Evolutionary conservation across 2,113 vertebrate genomes (phyloP).

Genomic region (Lasiurus borealis): DNA sequence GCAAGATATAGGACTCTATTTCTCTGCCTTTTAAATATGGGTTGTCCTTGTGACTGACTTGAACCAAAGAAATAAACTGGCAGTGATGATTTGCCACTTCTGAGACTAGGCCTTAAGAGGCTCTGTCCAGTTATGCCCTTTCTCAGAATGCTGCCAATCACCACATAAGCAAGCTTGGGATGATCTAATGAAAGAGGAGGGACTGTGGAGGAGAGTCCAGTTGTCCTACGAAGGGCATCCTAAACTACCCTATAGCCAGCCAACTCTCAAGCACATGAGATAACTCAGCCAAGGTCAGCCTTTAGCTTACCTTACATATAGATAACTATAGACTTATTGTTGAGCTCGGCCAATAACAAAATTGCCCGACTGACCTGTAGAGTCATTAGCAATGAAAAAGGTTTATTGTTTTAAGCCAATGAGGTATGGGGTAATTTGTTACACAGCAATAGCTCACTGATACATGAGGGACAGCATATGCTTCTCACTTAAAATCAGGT

Average conservation of each 20-base stretch:
- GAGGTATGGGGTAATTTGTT: conserved; percentile 60
- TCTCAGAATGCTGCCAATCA: background rate
- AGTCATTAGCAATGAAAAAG: background rate
- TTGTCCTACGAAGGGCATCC: background rate
- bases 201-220: background rate
- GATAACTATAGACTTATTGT: background rate
- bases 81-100: background rate
- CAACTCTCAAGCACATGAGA: background rate
- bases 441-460: conserved; percentile 77
- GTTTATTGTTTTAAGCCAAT: conserved; percentile 15
- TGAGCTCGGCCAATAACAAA: background rate
- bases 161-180: background rate
- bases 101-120: background rate
- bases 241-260: background rate
- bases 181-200: background rate
- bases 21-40: background rate
- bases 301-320: background rate
- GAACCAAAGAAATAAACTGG: conserved; percentile 8
- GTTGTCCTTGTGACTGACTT: background rate
- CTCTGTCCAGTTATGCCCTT: accelerated
- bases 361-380: background rate
- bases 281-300: background rate
- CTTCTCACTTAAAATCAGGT: conserved; percentile 70
- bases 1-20: background rate
- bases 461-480: conserved; percentile 57